Conservation (phyloP, 2,113 vertebrate genomes). For the Urocitellus parryii region DNA sequence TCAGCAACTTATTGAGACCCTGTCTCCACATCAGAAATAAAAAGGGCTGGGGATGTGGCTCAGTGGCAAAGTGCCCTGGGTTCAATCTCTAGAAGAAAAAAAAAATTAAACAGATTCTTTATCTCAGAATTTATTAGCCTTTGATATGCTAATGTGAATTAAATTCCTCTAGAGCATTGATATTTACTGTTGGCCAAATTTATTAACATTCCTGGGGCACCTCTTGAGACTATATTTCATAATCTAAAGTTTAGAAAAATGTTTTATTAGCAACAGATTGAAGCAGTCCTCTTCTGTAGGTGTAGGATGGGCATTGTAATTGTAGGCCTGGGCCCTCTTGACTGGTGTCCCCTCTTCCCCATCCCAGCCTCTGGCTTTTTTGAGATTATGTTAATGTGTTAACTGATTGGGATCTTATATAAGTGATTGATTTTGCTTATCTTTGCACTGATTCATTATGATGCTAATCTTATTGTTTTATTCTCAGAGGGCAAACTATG, state of each 20-base stretch:
- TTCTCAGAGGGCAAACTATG: not conserved
- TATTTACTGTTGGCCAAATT: slow-evolving; percentile 9
- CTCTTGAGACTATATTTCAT: not conserved
- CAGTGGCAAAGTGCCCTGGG: too few species aligned
- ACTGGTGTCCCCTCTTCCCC: not conserved
- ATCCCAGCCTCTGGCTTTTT: not conserved
- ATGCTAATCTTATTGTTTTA: slow-evolving; percentile 18
- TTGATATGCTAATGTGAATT: not conserved
- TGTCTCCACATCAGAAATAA: too few species aligned
- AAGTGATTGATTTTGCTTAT: slow-evolving; percentile 4
- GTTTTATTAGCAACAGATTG: not conserved
- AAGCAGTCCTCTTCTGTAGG: not conserved
- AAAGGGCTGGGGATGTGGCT: too few species aligned
- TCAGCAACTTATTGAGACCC: too few species aligned
- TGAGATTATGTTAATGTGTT: not conserved
- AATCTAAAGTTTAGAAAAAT: not conserved
- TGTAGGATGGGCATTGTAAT: not conserved
- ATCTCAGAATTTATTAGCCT: not conserved
- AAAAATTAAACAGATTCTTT: not conserved
- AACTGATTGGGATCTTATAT: not conserved
- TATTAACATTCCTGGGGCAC: not conserved
- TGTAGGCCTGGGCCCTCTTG: not conserved
- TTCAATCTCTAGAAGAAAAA: too few species aligned
- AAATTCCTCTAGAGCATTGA: not conserved
- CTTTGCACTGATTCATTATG: slow-evolving; percentile 19